phyloP scores from a whole-genome alignment of 2,888 invertebrate genomes.

The Nemoura dubitans region DNA sequence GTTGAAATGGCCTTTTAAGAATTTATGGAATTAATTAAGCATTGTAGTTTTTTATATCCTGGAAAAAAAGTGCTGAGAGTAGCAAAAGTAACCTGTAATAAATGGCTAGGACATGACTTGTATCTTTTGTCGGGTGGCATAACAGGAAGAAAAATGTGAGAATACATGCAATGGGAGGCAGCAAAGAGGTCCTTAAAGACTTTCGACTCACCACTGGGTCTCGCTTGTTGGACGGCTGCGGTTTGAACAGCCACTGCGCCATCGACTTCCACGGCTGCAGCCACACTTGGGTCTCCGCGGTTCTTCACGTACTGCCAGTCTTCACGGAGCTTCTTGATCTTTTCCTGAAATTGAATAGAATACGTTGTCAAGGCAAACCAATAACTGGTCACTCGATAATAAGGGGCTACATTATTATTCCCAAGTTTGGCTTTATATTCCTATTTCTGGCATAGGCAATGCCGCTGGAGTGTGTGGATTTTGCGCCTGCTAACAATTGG shows the following conservation, averaged over 20 bases:
- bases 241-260: slow-evolving; percentile 49
- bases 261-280: slow-evolving; percentile 54
- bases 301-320: slow-evolving; percentile 65
- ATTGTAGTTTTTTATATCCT: not conserved
- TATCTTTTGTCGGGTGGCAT: not conserved
- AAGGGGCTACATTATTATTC: too few relatives aligned
- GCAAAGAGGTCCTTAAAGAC: not conserved
- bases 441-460: too few relatives aligned
- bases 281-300: slow-evolving; percentile 55
- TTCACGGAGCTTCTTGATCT: slow-evolving; percentile 63
- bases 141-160: not conserved
- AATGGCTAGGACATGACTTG: not conserved
- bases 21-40: slow-evolving; percentile 12
- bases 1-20: not conserved
- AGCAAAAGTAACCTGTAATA: not conserved
- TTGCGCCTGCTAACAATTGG: too few relatives aligned
- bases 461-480: too few relatives aligned
- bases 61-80: not conserved
- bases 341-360: slow-evolving; percentile 60
- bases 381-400: too few relatives aligned
- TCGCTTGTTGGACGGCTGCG: slow-evolving; percentile 48
- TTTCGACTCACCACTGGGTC: slow-evolving; percentile 23
- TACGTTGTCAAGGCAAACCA: too few relatives aligned
- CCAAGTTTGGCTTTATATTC: too few relatives aligned
- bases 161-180: not conserved